Base-by-base conservation (phyloP, 2,113 vertebrate genomes). In the Vireo altiloquus region DNA sequence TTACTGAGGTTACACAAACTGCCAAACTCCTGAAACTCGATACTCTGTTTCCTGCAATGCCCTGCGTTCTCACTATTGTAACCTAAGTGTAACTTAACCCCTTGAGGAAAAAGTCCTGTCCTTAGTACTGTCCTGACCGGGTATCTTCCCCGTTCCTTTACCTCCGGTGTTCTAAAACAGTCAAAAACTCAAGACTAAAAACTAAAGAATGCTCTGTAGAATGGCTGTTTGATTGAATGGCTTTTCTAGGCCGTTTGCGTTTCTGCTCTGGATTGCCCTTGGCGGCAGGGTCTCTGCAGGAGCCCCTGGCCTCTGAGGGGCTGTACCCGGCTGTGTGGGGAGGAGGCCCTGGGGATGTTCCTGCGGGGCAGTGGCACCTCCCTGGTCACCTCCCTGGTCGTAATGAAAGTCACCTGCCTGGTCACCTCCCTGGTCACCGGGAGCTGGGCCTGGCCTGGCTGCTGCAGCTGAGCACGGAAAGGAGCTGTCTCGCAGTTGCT, bases 41-140 rank as follows among this genome's bases (percentile, higher is more conserved):
- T 94, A 74, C 94, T 92, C 40, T 39, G 30, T 93, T 96, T 97
- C 92, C 92, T 93, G 82, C 72, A 40, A 1, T 85, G 81, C 91
- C 57, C n/a, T 35, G 37, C 56, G 87, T 89, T 94, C 77, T 94
- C 65, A 28, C 61, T 85, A n/a, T 87, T 89, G 87, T 94, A 76
- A 89, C n/a, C 60, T 30, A 33, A 92, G 61, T 59, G 89, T 95
- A 85, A 91, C 65, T 72, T 75, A 87, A 92, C 53, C 37, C 53
- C 47, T 6, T 10, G 19, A 69, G 42, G 57, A 57, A 65, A 31
- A 61, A 1, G 61, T 82, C 65, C 56, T 72, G 72, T 71, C 82
- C 54, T 92, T 85, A 31, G n/a, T 25, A 4, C 69, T 94, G n/a
- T 76, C 47, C 82, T 87, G 40, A 16, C 35, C 17, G 63, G 13